Conservation (phyloP, 2,113 vertebrate species). For the Dromaius novaehollandiae region DNA sequence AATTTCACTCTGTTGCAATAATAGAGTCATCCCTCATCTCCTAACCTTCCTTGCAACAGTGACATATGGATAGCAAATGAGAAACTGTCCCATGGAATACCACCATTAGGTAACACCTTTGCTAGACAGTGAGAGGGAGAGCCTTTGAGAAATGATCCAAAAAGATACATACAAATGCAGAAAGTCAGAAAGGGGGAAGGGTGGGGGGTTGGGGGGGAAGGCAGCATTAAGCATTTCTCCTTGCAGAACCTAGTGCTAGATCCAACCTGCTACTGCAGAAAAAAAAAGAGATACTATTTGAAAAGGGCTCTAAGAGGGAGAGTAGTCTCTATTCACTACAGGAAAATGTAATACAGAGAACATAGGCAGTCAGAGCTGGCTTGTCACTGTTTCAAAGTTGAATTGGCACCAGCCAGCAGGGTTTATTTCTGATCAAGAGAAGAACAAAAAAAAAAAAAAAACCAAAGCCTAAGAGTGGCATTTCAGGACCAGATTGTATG, state of each 20-base stretch:
- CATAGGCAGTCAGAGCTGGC: not conserved
- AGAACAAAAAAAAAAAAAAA: not conserved
- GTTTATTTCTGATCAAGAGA: not conserved
- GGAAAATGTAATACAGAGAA: not conserved
- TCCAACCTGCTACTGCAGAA: not conserved
- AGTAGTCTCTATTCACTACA: not conserved
- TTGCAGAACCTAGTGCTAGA: not conserved
- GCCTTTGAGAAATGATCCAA: not conserved
- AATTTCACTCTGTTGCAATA: not conserved
- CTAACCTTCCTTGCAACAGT: not conserved
- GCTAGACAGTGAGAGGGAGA: not conserved
- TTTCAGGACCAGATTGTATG: not conserved
- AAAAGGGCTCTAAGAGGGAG: not conserved
- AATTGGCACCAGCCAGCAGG: not conserved
- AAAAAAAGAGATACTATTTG: not conserved
- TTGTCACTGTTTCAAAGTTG: not conserved
- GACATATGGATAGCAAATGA: not conserved
- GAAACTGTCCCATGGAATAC: not conserved
- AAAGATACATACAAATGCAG: not conserved
- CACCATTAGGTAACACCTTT: not conserved
- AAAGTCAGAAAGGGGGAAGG: not conserved
- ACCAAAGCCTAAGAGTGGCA: not conserved
- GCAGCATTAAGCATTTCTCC: not conserved
- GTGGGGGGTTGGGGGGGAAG: too few species aligned
- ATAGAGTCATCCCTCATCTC: not conserved